A percentile compares a stretch with the other conserved stretches of the same genome.
Evolutionary conservation across 35 echinoderm and acorn worm genomes (phyloP).

Genomic region (Chiridota heheva): DNA sequence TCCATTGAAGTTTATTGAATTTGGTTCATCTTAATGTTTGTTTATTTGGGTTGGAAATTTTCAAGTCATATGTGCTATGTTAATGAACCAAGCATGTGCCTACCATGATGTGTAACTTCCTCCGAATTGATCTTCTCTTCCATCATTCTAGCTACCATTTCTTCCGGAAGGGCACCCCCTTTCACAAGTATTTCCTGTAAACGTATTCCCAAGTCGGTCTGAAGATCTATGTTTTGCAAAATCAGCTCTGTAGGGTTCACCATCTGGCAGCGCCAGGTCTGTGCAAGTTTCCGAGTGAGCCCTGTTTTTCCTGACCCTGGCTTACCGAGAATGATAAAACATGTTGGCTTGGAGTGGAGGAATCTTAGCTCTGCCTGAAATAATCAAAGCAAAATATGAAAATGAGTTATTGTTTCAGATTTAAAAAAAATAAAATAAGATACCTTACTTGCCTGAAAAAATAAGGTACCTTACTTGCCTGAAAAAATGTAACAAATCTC

Average conservation of each 20-base stretch:
- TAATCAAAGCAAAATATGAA: background rate
- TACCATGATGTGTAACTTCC: constrained; percentile 95
- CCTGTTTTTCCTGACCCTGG: constrained; percentile 86
- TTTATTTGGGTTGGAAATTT: no score
- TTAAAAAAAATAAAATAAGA: no score
- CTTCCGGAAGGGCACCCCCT: constrained; percentile 85
- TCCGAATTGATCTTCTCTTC: constrained; percentile 96
- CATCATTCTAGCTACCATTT: constrained; percentile 85
- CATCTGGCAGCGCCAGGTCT: constrained; percentile 89
- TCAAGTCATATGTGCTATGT: no score
- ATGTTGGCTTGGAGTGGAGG: constrained; percentile 94
- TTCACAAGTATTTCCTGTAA: constrained; percentile 76
- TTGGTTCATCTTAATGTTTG: no score
- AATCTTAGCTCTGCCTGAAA: constrained; percentile 83
- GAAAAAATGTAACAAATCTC: background rate
- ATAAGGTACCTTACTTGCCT: background rate
- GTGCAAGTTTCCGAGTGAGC: constrained; percentile 81
- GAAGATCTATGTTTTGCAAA: constrained; percentile 78
- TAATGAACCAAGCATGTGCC: no score
- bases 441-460: background rate
- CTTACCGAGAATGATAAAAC: constrained; percentile 95
- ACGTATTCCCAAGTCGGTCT: constrained; percentile 73
- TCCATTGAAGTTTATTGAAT: no score
- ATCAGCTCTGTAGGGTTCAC: constrained; percentile 92
- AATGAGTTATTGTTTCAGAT: background rate